phyloP scores from a whole-genome alignment of 2,113 vertebrate species.

The human (Homo sapiens) region DNA sequence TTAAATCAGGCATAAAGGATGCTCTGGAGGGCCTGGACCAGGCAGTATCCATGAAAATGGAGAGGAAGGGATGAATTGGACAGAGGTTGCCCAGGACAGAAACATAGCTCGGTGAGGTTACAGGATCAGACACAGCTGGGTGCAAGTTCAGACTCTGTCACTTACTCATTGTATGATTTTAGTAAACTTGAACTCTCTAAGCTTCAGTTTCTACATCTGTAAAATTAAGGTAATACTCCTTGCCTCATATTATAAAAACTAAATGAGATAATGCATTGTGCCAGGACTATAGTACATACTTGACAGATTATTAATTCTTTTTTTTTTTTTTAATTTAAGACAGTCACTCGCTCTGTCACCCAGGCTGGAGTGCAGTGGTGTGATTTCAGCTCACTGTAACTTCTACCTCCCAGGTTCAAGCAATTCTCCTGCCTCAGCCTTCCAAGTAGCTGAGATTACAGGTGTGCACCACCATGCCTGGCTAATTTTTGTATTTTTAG shows the following conservation, averaged over 20 bases:
- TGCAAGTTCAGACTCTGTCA: not conserved
- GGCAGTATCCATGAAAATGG: not conserved
- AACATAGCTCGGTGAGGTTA: not conserved
- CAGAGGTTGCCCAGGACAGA: not conserved
- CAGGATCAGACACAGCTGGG: not conserved
- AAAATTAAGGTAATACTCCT: not conserved
- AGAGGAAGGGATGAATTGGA: not conserved
- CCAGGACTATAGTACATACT: not conserved
- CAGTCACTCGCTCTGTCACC: no score
- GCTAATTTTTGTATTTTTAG: no score
- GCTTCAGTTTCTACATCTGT: not conserved
- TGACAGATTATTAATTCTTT: not conserved
- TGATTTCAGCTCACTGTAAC: no score
- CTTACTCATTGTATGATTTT: not conserved
- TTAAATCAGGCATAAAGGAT: not conserved
- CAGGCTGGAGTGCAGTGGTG: no score
- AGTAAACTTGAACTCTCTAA: not conserved
- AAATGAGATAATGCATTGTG: not conserved
- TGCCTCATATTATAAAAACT: not conserved
- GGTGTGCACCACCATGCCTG: no score
- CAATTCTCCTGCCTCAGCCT: no score
- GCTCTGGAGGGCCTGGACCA: not conserved
- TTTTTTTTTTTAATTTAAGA: not conserved
- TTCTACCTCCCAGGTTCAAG: no score
- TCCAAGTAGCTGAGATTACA: no score